Evolutionary conservation across 2,113 vertebrate species (phyloP).

Genomic region (Hyperopisus bebe): DNA sequence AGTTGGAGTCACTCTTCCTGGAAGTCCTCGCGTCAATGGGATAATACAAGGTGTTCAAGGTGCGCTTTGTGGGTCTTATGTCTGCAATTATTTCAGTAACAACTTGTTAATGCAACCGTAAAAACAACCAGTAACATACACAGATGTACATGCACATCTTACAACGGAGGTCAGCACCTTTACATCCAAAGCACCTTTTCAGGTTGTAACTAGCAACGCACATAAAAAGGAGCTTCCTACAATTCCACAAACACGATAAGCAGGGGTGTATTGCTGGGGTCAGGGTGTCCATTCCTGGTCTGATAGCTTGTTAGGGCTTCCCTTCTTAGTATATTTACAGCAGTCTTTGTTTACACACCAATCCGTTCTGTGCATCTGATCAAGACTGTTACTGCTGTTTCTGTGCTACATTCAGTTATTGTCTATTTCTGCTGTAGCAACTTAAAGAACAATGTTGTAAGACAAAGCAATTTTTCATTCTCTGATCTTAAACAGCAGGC

Average conservation of each 20-base stretch:
- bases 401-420: not conserved
- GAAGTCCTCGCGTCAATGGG: conserved; percentile 64
- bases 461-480: not conserved
- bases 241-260: not conserved
- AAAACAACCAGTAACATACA: not conserved
- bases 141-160: not conserved
- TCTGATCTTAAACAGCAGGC: not conserved
- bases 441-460: not conserved
- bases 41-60: conserved; percentile 52
- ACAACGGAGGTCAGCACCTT: not conserved
- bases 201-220: not conserved
- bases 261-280: not conserved
- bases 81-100: conserved; percentile 64
- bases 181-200: not conserved
- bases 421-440: not conserved
- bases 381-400: not conserved
- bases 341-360: not conserved
- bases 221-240: not conserved
- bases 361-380: not conserved
- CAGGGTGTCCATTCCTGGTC: not conserved
- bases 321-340: not conserved
- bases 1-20: conserved; percentile 60
- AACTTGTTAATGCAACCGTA: not conserved
- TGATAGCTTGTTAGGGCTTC: not conserved
- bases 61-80: conserved; percentile 52